phyloP scores from a whole-genome alignment of 1,140 invertebrate species.

The Hesperophylax magnus region DNA sequence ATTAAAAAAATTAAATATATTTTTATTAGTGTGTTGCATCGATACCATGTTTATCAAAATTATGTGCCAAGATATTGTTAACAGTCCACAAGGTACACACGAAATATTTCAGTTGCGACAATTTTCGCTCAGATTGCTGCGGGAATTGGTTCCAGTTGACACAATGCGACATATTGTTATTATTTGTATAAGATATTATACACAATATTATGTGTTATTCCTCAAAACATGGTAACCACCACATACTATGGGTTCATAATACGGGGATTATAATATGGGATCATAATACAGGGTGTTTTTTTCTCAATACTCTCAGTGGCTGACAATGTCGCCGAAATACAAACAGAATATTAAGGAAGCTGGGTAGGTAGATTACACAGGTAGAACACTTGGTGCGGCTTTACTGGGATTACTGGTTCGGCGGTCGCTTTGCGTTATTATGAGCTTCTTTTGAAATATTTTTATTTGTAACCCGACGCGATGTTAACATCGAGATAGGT shows the following conservation, averaged over 20 bases:
- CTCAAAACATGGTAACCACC: constrained; percentile 36
- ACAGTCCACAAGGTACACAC: not conserved
- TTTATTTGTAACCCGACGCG: constrained; percentile 5
- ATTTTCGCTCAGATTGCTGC: constrained; percentile 50
- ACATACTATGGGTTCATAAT: constrained; percentile 46
- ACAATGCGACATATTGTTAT: constrained; percentile 54
- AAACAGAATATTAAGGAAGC: not conserved
- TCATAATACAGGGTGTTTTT: constrained; percentile 43
- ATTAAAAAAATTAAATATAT: too few relatives aligned
- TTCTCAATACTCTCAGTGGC: constrained; percentile 1
- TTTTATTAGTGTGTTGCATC: too few relatives aligned
- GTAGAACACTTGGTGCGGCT: constrained; percentile 17
- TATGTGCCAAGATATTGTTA: not conserved
- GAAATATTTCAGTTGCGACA: constrained; percentile 51
- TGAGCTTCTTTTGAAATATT: constrained; percentile 31
- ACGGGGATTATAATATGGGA: constrained; percentile 10
- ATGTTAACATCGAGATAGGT: not conserved
- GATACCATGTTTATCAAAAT: too few relatives aligned
- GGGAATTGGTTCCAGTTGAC: constrained; percentile 46
- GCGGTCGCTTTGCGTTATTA: constrained; percentile 47
- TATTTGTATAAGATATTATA: constrained; percentile 53
- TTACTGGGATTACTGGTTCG: constrained; percentile 45
- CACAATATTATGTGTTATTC: constrained; percentile 46
- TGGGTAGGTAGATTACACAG: too few relatives aligned
- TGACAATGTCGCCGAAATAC: constrained; percentile 42